Evolutionary conservation across 2,113 vertebrate genomes (phyloP), one percentile per base, ranked within the genome.

Genomic region (Hassar affinis): DNA sequence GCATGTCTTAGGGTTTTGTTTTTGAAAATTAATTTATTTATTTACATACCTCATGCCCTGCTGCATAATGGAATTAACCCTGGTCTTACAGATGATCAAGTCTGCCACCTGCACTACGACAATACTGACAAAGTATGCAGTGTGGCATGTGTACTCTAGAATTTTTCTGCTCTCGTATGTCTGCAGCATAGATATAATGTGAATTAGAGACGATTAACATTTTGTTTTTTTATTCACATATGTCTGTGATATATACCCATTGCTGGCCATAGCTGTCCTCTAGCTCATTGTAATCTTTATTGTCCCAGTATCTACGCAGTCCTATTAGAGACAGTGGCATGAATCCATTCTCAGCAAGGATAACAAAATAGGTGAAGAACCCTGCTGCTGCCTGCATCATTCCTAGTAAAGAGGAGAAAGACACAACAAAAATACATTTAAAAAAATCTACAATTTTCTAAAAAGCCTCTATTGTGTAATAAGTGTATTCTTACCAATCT

Each of bases 141-240:
- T 98, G 93, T 98, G 96, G 91, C 97, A 98, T 0, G 96, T 97
- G 91, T 95, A 96, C 93, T 98, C 97, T 51, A 97, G 93, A 85
- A 98, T 95, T 91, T 98, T 98, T 82, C 97, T 95, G 89, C 94
- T 94, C 88, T 98, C 95, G 1, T 96, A 97, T 1, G 97, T 98
- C 97, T 98, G 87, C 35, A 87, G 17, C 22, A 64, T 33, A 84
- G n/a, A 47, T 1, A 54, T 22, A 76, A 71, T 2, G 33, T 22
- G 3, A 52, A 17, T 76, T 56, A 59, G 30, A 38, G 17, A 17
- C 42, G 45, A 49, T 18, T 30, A 8, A 72, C 2, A 1, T 9
- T 49, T 49, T 12, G 11, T 30, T 33, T 27, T 15, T 3, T 56
- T 12, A 38, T 51, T 51, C 18, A 52, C 7, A 18, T 2, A 66